Evolutionary conservation across 64 coral and sea anemone genomes (phyloP).

Genomic region (Acropora tenuis): DNA sequence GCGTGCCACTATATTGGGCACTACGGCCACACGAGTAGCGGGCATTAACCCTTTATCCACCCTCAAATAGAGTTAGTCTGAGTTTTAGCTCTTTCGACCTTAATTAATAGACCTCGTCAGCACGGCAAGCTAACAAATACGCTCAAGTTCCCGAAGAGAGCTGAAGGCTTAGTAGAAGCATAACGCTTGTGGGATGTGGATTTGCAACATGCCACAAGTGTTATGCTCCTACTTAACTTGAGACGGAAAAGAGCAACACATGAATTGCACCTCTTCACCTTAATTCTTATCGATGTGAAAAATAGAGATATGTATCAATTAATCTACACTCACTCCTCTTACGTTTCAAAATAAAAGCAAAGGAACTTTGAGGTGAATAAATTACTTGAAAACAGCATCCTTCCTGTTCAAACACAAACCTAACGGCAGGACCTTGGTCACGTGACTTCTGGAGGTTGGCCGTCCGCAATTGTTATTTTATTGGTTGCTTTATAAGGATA

Average conservation of each 20-base stretch:
- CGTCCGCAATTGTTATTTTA: not conserved
- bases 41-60: not conserved
- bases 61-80: not conserved
- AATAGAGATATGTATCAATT: not conserved
- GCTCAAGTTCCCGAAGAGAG: not conserved
- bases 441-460: not conserved
- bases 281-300: not conserved
- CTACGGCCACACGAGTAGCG: not conserved
- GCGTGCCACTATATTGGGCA: not conserved
- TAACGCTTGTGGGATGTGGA: not conserved
- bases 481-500: too few relatives aligned
- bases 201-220: too few relatives aligned
- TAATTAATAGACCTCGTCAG: not conserved
- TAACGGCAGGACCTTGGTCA: not conserved
- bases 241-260: not conserved
- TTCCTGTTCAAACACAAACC: not conserved
- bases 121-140: not conserved
- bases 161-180: not conserved
- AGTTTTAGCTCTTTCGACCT: not conserved
- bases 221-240: too few relatives aligned
- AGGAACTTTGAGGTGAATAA: not conserved
- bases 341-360: constrained; percentile 1
- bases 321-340: not conserved
- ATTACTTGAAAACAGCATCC: constrained; percentile 11
- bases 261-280: not conserved